Base-by-base conservation (phyloP, 2,797 vertebrate genomes). In the Argyrosomus regius region DNA sequence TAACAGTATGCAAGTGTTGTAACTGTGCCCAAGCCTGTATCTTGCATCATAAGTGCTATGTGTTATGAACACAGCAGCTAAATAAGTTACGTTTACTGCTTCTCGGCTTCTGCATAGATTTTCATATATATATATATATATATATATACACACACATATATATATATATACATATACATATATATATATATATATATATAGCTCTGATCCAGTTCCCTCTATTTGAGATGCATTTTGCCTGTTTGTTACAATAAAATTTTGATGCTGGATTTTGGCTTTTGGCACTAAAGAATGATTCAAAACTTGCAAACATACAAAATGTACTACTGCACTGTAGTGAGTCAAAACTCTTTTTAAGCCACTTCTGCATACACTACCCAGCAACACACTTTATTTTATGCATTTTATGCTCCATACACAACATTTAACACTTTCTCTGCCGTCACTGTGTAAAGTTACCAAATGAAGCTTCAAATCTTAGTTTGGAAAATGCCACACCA, bases 1-100 rank as follows among this genome's bases (percentile, higher is more conserved):
- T 57, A 65, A 52, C 28, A 53, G 58, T 67, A 80, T 70, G 76
- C 22, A 72, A 20, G 57, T 12, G 12, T 59, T 73, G 69, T 59
- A 52, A 64, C 58, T 43, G 24, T 50, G 43, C 65, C 69, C 13
- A 31, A 20, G 9, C 14, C 24, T 49, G n/a, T 61, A 48, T 56
- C 39, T 77, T 76, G 54, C 62, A 72, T 82, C 54, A 45, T 63
- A n/a, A 56, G 35, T 22, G 35, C 60, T 52, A 67, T 48, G 61
- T 20, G 67, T 82, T 46, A 73, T 66, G 24, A 58, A 68, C 13
- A 28, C 22, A 72, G 56, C n/a, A 46, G 52, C 71, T 73, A 41
- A 60, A 54, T 62, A 65, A 48, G 22, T 41, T 35, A 71, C 53
- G 78, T 64, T 70, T 14, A 63, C 18, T 6, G 28, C 20, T 62